Conservation (phyloP, 2,113 vertebrate species). For the Raja brachyura region DNA sequence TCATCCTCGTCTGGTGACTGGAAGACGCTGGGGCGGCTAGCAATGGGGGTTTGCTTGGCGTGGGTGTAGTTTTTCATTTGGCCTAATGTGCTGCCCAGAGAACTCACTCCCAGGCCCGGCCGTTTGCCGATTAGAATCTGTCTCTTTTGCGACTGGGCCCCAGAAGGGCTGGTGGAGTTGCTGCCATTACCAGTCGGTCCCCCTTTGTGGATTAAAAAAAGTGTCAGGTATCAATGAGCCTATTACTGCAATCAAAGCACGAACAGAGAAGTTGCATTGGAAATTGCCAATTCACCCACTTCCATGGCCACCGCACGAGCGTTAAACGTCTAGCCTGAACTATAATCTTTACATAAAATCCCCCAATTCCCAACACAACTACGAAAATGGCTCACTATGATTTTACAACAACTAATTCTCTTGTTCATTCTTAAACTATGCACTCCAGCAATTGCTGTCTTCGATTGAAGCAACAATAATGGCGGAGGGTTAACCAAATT, state of each 20-base stretch:
- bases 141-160: conserved; percentile 60
- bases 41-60: conserved; percentile 66
- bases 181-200: conserved; percentile 44
- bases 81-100: conserved; percentile 59
- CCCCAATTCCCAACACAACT: neutral
- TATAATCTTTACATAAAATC: neutral
- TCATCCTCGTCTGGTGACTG: conserved; percentile 77
- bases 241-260: neutral
- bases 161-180: conserved; percentile 43
- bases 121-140: conserved; percentile 71
- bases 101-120: conserved; percentile 63
- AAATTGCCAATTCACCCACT: neutral
- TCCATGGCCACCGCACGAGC: no score
- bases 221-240: neutral
- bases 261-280: neutral
- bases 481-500: no score
- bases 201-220: conserved; percentile 45
- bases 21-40: conserved; percentile 78
- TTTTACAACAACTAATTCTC: neutral
- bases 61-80: conserved; percentile 77
- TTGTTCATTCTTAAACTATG: neutral
- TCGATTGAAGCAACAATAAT: neutral
- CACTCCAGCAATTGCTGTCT: neutral
- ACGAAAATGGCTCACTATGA: neutral
- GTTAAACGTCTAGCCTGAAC: neutral